Evolutionary conservation across 2,797 vertebrate genomes (phyloP).

Genomic region (Psittacula derbiana): DNA sequence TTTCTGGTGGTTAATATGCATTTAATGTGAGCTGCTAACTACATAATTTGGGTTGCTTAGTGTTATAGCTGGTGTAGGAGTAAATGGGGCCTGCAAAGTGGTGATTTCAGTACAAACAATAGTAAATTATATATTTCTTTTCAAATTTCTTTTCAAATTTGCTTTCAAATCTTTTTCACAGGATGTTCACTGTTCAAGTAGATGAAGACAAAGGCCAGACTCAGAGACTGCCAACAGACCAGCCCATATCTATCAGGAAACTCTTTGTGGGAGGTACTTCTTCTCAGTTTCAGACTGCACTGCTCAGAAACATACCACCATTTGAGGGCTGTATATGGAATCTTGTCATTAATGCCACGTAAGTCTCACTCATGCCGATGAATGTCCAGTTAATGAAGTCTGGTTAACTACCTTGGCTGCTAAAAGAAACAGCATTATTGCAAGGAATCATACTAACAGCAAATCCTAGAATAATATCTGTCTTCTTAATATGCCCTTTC

Average conservation of each 20-base stretch:
- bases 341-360: constrained; percentile 91
- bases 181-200: constrained; percentile 88
- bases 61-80: background rate
- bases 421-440: background rate
- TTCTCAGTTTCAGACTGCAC: constrained; percentile 77
- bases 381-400: background rate
- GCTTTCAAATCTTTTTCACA: constrained; percentile 62
- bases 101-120: background rate
- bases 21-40: background rate
- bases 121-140: background rate
- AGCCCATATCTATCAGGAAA: constrained; percentile 83
- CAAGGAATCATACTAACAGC: background rate
- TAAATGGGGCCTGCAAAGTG: background rate
- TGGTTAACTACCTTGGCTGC: background rate
- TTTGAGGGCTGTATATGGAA: constrained; percentile 98
- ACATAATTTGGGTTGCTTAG: background rate
- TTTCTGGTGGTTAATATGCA: background rate
- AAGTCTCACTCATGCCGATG: constrained; percentile 52
- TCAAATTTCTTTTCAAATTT: background rate
- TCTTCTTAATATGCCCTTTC: background rate
- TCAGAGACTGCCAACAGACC: constrained; percentile 82
- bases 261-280: constrained; percentile 91
- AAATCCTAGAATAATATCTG: background rate
- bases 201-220: constrained; percentile 88
- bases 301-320: constrained; percentile 84